Base-by-base conservation (phyloP, 2,113 vertebrate genomes). In the Chamaea fasciata region DNA sequence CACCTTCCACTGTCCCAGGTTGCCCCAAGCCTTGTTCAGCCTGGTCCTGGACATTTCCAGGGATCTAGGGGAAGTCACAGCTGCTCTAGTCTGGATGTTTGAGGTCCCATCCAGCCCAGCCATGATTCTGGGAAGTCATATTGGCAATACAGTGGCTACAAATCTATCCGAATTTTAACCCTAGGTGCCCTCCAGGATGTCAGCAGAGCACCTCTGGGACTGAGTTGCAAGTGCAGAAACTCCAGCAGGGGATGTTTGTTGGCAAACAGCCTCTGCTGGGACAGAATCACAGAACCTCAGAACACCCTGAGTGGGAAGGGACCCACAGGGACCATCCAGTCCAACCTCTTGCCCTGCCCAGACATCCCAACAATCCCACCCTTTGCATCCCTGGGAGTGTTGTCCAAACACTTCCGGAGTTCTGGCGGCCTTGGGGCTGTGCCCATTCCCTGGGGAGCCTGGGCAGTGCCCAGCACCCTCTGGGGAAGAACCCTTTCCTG, bases 291-390 rank as follows among this genome's bases (percentile, higher is more conserved):
- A 50, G 30, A 76, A 31, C 13, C 24, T 33, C 49, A 50, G 13
- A 59, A 42, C 4, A 14, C 14, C 31, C 62, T 17, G 21, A 44
- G 27, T 3, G 2, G 21, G 44, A 73, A 65, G 42, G 10, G 10
- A 59, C 33, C 13, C 83, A 0, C 17, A 3, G 4, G 23, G 44
- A 42, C 0, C 52, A 57, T 26, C 15, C 31, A 76, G 62, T 9
- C 35, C 42, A 30, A 0, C 3, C 4, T 10, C 35, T 30, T 16
- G 0, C 42, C 50, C 50, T 35, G 30, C 31, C 0, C 42, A 35
- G 22, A 59, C 39, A 18, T 33, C 46, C 37, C 73, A 86, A 6
- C 21, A 68, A 5, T 18, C 44, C 62, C 60, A 39, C 8, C 52
- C 83, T 57, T 35, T 5, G 14, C 78, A 49, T 35, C 35, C 31